phyloP scores from a whole-genome alignment of 1,140 invertebrate species.

The Monochamus saltuarius region DNA sequence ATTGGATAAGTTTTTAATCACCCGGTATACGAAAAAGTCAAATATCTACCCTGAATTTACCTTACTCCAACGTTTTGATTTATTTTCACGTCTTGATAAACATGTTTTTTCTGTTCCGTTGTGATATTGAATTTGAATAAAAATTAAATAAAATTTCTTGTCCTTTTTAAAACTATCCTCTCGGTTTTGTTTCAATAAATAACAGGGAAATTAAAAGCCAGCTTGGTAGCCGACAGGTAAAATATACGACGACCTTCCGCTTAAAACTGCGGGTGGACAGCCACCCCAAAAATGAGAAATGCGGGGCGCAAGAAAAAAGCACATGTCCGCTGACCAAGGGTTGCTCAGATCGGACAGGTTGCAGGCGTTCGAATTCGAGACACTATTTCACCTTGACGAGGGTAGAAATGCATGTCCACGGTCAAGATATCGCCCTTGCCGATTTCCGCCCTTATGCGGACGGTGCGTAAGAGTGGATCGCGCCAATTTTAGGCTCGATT shows the following conservation, averaged over 20 bases:
- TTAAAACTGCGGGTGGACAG: background rate
- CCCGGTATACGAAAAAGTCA: too few relatives aligned
- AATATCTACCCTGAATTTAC: too few relatives aligned
- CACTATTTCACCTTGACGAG: conserved; percentile 45
- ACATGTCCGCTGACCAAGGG: conserved; percentile 35
- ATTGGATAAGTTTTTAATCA: too few relatives aligned
- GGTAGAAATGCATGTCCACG: conserved; percentile 44
- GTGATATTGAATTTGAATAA: too few relatives aligned
- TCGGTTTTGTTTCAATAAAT: too few relatives aligned
- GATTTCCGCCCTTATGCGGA: conserved; percentile 24
- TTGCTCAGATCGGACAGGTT: conserved; percentile 42
- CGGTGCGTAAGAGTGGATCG: conserved; percentile 10
- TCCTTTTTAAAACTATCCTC: too few relatives aligned
- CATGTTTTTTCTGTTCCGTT: too few relatives aligned
- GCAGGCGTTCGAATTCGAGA: conserved; percentile 43
- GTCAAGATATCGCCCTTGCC: conserved; percentile 16
- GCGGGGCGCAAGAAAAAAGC: conserved; percentile 1
- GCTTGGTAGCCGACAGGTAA: background rate
- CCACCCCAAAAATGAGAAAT: background rate
- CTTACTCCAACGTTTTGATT: too few relatives aligned
- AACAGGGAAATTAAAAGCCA: background rate
- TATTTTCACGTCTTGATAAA: too few relatives aligned
- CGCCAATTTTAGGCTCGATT: conserved; percentile 35
- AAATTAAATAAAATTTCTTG: too few relatives aligned
- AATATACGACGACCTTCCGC: background rate